phyloP scores from a whole-genome alignment of 1,140 invertebrate species.

The Bathynomus jamesi region DNA sequence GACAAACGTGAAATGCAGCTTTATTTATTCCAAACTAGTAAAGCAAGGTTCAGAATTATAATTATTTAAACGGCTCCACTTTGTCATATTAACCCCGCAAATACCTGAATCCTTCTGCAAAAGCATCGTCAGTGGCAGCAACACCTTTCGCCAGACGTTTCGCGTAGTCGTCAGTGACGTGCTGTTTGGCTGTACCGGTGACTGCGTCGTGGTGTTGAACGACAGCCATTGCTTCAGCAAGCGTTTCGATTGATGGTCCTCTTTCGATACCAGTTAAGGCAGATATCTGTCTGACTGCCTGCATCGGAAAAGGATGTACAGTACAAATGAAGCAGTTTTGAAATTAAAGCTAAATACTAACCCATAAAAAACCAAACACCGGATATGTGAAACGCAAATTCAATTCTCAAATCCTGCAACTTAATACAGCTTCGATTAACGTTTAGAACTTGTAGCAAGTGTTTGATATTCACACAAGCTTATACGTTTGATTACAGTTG shows the following conservation, averaged over 20 bases:
- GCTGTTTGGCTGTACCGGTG: constrained; percentile 78
- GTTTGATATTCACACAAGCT: no score
- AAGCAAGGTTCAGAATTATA: no score
- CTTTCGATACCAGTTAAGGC: constrained; percentile 11
- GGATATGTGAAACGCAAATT: background rate
- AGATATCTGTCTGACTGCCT: constrained; percentile 32
- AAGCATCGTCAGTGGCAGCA: constrained; percentile 40
- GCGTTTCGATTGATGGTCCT: constrained; percentile 5
- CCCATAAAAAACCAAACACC: background rate
- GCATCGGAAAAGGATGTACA: background rate
- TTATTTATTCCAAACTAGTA: no score
- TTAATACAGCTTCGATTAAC: background rate
- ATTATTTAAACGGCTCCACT: no score
- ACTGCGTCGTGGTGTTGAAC: constrained; percentile 58
- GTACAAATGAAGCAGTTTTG: background rate
- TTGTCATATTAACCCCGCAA: no score
- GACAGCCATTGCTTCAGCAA: constrained; percentile 47
- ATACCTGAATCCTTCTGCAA: background rate
- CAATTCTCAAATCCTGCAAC: background rate
- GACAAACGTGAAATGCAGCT: no score
- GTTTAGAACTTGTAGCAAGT: background rate
- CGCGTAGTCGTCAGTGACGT: constrained; percentile 79
- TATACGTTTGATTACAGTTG: no score
- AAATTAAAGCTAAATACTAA: background rate
- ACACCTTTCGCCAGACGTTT: constrained; percentile 57